Base-by-base conservation (phyloP, 2,113 vertebrate species). In the Amphiprion ocellaris region DNA sequence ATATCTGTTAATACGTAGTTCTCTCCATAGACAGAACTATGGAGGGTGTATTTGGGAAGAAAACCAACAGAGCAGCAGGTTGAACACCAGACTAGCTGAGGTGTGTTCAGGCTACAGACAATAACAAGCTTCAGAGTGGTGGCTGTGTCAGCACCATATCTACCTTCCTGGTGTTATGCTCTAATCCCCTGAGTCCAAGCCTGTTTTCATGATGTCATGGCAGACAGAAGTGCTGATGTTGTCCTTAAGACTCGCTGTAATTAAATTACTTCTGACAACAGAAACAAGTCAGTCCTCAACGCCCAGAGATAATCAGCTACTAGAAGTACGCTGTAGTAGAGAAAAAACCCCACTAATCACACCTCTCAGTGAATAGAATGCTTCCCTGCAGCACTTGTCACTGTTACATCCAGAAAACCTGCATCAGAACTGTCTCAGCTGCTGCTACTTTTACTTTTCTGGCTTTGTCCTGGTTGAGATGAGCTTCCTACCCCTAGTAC, bases 121-220 rank as follows among this genome's bases (percentile, higher is more conserved):
- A 75, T 59, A 79, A 79, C 74, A 79, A 56, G 55, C 21, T 59
- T 56, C 53, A 66, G 66, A 67, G 23, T 55, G 41, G 53, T 63
- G 63, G 71, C 65, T 67, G 71, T 74, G 90, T 85, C 87, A 85
- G 83, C 87, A 73, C 33, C 55, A 30, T 44, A 54, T 68, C 69
- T 70, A 70, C 81, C 54, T 55, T 21, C 62, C 59, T 61, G 54
- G 67, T 11, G 49, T 70, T 66, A 28, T 23, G 74, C 75, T 77
- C 54, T 87, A 85, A 90, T 89, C 88, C 83, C 73, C 70, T 33
- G 76, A 68, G 83, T 58, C 56, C 56, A 55, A 80, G 82, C 71
- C 72, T 72, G 44, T 59, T 84, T 83, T 89, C 84, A 83, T 86
- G 82, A 88, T 82, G 87, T 83, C 87, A 82, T 68, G 28, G 58